phyloP scores from a whole-genome alignment of 37 sponge, comb jelly and placozoan genomes.

The Hormiphora californensis region DNA sequence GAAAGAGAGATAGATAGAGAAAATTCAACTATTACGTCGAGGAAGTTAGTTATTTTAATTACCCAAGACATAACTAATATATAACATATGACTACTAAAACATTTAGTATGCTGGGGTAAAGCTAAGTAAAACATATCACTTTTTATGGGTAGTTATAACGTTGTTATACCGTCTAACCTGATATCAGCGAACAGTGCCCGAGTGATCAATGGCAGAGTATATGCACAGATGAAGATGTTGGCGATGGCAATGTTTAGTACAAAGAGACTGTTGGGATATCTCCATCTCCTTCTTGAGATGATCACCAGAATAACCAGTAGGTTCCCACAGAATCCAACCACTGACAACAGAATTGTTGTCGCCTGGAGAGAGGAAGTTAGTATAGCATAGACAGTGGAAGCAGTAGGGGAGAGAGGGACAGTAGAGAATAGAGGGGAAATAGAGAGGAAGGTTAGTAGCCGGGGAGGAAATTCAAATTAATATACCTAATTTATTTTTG shows the following conservation, averaged over 20 bases:
- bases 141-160: neutral
- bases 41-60: too few species aligned
- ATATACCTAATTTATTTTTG: too few species aligned
- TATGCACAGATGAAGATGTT: constrained; percentile 44
- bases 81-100: too few species aligned
- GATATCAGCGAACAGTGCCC: constrained; percentile 37
- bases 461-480: neutral
- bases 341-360: neutral
- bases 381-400: too few species aligned
- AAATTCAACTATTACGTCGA: too few species aligned
- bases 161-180: neutral
- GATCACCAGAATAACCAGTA: constrained; percentile 43
- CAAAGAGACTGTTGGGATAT: constrained; percentile 35
- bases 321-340: constrained; percentile 9
- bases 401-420: neutral
- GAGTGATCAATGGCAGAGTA: constrained; percentile 26
- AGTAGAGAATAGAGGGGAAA: neutral
- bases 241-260: constrained; percentile 44
- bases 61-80: too few species aligned
- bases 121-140: neutral
- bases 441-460: neutral
- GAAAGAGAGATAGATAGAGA: too few species aligned
- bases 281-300: constrained; percentile 34
- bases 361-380: too few species aligned
- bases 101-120: too few species aligned